These are phyloP conservation scores for Brotogeris chrysoptera DNA, from an alignment of 2,797 vertebrate genomes.

Conservation along the genomic window DNA sequence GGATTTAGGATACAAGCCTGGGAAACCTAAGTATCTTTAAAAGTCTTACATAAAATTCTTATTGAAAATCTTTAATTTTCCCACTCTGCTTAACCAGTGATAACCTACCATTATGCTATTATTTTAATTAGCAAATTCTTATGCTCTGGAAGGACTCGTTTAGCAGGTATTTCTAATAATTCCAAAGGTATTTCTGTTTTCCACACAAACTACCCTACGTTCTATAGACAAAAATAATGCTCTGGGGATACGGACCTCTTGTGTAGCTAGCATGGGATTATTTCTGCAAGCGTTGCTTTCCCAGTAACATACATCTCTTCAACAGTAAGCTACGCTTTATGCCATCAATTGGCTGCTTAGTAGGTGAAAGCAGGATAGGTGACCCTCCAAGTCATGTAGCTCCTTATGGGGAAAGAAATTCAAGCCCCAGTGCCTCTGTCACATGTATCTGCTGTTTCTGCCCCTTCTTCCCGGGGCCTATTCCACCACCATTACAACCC, in stretches of 20 bases:
- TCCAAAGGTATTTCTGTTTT: not conserved
- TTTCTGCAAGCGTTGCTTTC: not conserved
- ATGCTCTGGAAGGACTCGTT: not conserved
- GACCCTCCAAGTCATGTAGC: not conserved
- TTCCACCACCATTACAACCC: fast-evolving
- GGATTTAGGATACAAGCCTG: constrained; percentile 1
- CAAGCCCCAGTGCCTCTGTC: fast-evolving
- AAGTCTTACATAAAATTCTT: not conserved
- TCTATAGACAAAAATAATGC: not conserved
- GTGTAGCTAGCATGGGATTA: not conserved
- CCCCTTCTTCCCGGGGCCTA: not conserved
- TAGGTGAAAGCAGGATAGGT: not conserved
- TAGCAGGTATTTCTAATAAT: not conserved
- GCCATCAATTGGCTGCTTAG: not conserved
- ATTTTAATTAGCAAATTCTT: not conserved
- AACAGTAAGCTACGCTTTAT: not conserved
- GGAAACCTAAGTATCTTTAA: not conserved
- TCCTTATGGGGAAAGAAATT: not conserved
- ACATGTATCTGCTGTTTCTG: fast-evolving
- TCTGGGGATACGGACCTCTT: not conserved
- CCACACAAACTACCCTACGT: too few relatives aligned
- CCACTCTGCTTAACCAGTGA: not conserved
- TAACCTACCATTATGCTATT: not conserved
- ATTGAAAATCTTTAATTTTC: not conserved
- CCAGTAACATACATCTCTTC: not conserved